phyloP scores from a whole-genome alignment of 2,113 vertebrate genomes.

The Etia nguti region DNA sequence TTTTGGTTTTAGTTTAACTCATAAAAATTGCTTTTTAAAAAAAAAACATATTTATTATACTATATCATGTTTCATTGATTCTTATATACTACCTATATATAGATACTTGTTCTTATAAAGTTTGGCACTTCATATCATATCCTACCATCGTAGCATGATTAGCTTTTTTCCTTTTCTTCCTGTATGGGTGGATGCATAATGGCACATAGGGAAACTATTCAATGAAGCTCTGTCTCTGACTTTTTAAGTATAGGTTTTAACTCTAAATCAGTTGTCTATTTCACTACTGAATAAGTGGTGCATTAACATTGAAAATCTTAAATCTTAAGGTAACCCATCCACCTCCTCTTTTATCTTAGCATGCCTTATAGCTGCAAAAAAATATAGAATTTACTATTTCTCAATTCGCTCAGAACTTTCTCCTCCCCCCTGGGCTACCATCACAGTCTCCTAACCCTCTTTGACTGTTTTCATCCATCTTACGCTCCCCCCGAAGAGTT shows the following conservation, averaged over 20 bases:
- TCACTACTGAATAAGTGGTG: neutral
- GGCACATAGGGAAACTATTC: neutral
- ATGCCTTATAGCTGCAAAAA: neutral
- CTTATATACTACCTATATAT: neutral
- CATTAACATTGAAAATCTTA: too few species aligned
- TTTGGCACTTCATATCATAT: neutral
- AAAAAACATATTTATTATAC: neutral
- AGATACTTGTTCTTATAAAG: neutral
- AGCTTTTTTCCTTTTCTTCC: neutral
- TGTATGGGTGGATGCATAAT: neutral
- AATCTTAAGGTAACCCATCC: neutral
- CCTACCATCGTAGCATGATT: neutral
- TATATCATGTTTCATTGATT: neutral
- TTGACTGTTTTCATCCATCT: neutral
- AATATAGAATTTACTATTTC: neutral
- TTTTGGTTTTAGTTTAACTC: neutral
- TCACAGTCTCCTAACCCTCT: neutral
- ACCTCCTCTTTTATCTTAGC: neutral
- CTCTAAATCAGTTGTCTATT: neutral
- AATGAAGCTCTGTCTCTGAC: neutral
- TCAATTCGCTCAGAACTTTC: neutral
- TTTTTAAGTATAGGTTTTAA: neutral
- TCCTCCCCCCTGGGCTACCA: neutral
- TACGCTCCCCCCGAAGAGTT: neutral
- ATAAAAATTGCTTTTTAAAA: neutral